Evolutionary conservation across 2,888 invertebrate genomes (phyloP).

Genomic region (Aspidapion aeneum): DNA sequence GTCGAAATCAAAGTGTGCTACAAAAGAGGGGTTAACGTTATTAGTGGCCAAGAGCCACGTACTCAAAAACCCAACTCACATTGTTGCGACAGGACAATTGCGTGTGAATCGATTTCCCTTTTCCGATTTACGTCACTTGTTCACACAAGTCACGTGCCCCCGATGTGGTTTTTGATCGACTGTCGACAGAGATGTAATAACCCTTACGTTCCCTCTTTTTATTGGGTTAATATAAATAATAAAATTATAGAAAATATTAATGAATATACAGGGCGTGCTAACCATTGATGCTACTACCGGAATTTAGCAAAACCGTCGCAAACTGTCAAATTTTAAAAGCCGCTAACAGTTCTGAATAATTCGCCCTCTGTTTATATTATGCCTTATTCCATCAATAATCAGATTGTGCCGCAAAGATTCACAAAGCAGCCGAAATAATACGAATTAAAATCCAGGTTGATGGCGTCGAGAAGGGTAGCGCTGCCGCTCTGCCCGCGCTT

Average conservation of each 20-base stretch:
- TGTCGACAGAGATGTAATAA: no score
- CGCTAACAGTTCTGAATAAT: no score
- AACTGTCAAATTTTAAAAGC: no score
- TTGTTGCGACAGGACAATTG: background rate
- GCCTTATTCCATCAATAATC: conserved; percentile 35
- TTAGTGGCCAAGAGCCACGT: background rate
- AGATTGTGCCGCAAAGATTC: conserved; percentile 38
- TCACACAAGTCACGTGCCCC: background rate
- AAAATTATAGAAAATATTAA: no score
- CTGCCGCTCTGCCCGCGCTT: conserved; percentile 43
- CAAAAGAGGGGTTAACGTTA: background rate
- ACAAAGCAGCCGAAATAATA: conserved; percentile 46
- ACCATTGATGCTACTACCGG: no score
- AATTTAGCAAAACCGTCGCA: no score
- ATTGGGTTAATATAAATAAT: no score
- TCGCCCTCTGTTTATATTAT: no score
- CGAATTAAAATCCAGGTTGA: conserved; percentile 48
- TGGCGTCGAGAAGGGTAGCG: no score
- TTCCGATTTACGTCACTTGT: background rate
- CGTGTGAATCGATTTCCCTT: background rate
- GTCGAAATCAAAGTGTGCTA: background rate
- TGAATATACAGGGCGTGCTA: no score
- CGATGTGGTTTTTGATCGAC: background rate
- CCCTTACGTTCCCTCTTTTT: no score
- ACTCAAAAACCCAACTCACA: background rate